Percentiles rank a stretch among this genome's conserved stretches.
Evolutionary conservation across 2,888 invertebrate species (phyloP).

Genomic region (Catocala nupta): DNA sequence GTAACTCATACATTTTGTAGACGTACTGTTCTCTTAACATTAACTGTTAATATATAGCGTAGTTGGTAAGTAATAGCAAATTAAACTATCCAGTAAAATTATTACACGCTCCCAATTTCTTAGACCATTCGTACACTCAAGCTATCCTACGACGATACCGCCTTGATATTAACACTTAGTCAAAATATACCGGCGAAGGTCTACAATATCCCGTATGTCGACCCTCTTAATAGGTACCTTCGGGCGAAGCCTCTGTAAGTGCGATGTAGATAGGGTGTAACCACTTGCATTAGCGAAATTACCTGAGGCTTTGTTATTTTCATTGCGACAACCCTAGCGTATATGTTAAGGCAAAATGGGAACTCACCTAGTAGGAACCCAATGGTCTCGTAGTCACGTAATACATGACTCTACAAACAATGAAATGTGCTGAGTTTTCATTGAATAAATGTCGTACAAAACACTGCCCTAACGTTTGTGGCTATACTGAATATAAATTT

Average conservation of each 20-base stretch:
- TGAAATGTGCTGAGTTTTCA: constrained; percentile 26
- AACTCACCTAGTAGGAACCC: constrained; percentile 43
- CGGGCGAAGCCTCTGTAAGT: constrained; percentile 74
- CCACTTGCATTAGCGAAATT: constrained; percentile 87
- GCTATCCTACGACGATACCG: constrained; percentile 54
- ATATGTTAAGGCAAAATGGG: constrained; percentile 61
- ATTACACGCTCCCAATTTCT: constrained; percentile 44
- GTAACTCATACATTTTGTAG: background rate
- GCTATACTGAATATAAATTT: constrained; percentile 10
- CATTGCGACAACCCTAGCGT: constrained; percentile 77
- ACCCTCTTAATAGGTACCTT: constrained; percentile 83
- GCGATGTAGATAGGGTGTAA: constrained; percentile 84
- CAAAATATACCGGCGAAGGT: constrained; percentile 75
- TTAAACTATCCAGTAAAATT: constrained; percentile 13
- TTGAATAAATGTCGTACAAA: constrained; percentile 25
- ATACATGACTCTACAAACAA: constrained; percentile 33
- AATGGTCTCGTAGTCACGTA: constrained; percentile 41
- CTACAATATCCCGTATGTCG: constrained; percentile 73
- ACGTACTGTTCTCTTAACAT: background rate
- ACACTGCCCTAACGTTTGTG: constrained; percentile 1
- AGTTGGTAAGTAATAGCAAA: constrained; percentile 1
- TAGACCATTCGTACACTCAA: constrained; percentile 54
- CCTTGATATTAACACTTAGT: constrained; percentile 76
- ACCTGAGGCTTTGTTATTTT: constrained; percentile 85
- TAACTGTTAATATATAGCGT: background rate